A percentile compares a stretch with the other conserved stretches of the same genome.
These are phyloP conservation scores for Gnathonemus echidnorhynchus DNA, from an alignment of 2,113 vertebrate genomes.

Conservation along the genomic window DNA sequence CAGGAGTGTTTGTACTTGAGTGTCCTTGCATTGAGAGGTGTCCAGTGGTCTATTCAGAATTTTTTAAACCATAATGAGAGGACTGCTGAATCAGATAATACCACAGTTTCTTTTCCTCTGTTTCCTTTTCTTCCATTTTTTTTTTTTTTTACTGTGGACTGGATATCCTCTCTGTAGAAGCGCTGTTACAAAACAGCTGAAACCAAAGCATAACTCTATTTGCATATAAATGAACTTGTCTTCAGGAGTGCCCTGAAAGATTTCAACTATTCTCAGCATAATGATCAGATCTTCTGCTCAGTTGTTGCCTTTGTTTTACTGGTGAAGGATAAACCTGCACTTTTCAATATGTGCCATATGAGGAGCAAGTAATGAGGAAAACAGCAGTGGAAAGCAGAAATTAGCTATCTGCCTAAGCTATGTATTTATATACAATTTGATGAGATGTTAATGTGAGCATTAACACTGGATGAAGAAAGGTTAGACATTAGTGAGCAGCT, in stretches of 20 bases:
- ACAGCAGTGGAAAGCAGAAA: neutral
- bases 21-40: neutral
- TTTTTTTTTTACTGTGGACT: neutral
- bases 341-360: neutral
- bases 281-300: neutral
- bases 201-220: neutral
- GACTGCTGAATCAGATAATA: neutral
- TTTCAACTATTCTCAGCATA: neutral
- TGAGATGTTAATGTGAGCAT: neutral
- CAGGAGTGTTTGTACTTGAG: neutral
- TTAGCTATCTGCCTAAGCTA: neutral
- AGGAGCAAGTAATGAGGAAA: neutral
- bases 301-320: neutral
- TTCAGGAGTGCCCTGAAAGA: neutral
- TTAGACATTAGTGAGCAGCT: neutral
- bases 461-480: neutral
- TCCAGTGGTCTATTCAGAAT: neutral
- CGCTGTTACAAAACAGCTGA: neutral
- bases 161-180: neutral
- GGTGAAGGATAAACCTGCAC: neutral
- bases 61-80: neutral
- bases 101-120: neutral
- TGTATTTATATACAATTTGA: neutral
- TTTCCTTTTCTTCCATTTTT: neutral
- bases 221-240: neutral